phyloP scores from a whole-genome alignment of 2,797 vertebrate species.

The Ptychobarbus kaznakovi region DNA sequence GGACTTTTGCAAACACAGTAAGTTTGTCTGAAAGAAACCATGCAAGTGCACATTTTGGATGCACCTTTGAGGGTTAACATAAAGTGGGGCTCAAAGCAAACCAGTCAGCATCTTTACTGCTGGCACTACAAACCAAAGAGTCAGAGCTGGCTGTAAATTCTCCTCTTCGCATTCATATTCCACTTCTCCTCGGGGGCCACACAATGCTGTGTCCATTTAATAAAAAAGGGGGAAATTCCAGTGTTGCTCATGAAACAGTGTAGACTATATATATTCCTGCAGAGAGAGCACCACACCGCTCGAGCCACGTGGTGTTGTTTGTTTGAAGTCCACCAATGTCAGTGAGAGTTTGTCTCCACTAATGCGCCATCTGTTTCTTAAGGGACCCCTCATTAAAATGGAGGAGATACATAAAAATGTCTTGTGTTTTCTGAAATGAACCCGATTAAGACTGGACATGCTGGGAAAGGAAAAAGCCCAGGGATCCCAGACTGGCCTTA shows the following conservation, averaged over 20 bases:
- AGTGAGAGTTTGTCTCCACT: constrained; percentile 74
- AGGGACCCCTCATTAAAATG: constrained; percentile 76
- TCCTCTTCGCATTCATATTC: constrained; percentile 71
- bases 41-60: constrained; percentile 37
- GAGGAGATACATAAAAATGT: constrained; percentile 73
- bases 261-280: constrained; percentile 40
- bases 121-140: constrained; percentile 69
- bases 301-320: constrained; percentile 54
- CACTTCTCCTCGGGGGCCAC: constrained; percentile 62
- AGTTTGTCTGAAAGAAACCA: constrained; percentile 9
- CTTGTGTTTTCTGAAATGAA: constrained; percentile 61
- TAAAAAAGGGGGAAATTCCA: constrained; percentile 54
- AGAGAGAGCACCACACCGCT: constrained; percentile 11
- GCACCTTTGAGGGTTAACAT: constrained; percentile 68
- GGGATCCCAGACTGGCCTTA: constrained; percentile 23
- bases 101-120: constrained; percentile 76
- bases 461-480: constrained; percentile 35
- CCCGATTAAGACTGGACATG: constrained; percentile 45
- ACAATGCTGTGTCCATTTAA: constrained; percentile 62
- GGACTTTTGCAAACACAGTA: constrained; percentile 11
- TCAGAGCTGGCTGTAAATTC: constrained; percentile 72
- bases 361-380: constrained; percentile 76
- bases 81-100: constrained; percentile 71
- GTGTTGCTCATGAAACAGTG: constrained; percentile 56
- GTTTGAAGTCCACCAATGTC: constrained; percentile 67